Conservation (phyloP, 2,888 invertebrate species). For the Euphydryas editha region DNA sequence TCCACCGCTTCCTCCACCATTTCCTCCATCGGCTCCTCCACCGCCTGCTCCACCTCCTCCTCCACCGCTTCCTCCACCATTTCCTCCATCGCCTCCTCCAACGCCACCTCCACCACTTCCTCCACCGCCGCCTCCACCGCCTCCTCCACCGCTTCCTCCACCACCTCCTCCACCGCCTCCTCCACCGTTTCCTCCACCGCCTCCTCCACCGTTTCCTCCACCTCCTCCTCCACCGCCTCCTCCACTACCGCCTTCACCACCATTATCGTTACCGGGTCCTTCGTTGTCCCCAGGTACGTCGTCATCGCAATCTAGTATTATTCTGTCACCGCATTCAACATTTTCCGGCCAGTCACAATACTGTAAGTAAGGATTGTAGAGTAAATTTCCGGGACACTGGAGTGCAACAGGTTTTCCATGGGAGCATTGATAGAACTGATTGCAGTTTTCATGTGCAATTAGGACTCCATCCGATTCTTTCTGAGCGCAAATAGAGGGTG, state of each 20-base stretch:
- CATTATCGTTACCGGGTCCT: constrained; percentile 2
- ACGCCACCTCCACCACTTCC: too few relatives aligned
- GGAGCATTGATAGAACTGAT: constrained; percentile 49
- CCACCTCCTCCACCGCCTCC: too few relatives aligned
- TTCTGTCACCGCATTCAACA: constrained; percentile 50
- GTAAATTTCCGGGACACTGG: constrained; percentile 44
- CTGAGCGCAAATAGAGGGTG: constrained; percentile 47
- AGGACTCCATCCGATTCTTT: constrained; percentile 48
- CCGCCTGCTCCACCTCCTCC: too few relatives aligned
- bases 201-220: too few relatives aligned
- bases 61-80: too few relatives aligned
- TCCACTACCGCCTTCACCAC: too few relatives aligned
- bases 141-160: too few relatives aligned
- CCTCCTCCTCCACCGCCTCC: too few relatives aligned
- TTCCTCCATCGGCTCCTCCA: too few relatives aligned
- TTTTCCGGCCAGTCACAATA: constrained; percentile 51
- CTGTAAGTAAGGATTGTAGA: constrained; percentile 48
- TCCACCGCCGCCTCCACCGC: too few relatives aligned
- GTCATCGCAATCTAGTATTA: constrained; percentile 39
- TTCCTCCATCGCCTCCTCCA: too few relatives aligned
- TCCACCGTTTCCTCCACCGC: too few relatives aligned
- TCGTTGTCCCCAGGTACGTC: constrained; percentile 2
- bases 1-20: constrained; percentile 15
- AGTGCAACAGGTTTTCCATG: constrained; percentile 41
- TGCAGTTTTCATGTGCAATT: constrained; percentile 53